These are phyloP conservation scores for Aromia moschata DNA, from an alignment of 2,888 invertebrate species.

Conservation along the genomic window DNA sequence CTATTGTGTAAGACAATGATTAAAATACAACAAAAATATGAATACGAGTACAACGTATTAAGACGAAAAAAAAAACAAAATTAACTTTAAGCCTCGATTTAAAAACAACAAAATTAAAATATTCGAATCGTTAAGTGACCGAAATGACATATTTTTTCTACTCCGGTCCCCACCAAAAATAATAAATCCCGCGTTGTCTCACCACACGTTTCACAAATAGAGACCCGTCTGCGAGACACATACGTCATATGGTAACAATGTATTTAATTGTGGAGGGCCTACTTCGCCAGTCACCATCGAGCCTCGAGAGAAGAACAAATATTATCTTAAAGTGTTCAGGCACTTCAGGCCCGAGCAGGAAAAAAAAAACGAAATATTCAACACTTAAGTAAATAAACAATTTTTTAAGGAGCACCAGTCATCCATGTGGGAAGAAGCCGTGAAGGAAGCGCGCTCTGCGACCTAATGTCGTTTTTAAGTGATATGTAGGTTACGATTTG, in stretches of 20 bases:
- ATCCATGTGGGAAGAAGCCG: conserved; percentile 41
- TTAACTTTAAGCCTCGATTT: too few relatives aligned
- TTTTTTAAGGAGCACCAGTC: conserved; percentile 42
- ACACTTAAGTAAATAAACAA: conserved; percentile 44
- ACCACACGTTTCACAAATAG: conserved; percentile 1
- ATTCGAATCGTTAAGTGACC: too few relatives aligned
- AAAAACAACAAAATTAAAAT: too few relatives aligned
- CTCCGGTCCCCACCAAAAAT: not conserved
- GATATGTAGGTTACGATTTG: conserved; percentile 13
- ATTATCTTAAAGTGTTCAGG: conserved; percentile 44
- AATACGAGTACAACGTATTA: too few relatives aligned
- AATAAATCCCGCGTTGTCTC: not conserved
- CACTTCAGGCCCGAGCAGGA: conserved; percentile 31
- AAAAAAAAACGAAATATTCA: conserved; percentile 33
- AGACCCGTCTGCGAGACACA: not conserved
- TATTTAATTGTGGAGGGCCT: conserved; percentile 49
- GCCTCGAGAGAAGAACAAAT: conserved; percentile 48
- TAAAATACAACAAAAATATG: too few relatives aligned
- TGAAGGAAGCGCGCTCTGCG: not conserved
- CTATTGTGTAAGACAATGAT: too few relatives aligned
- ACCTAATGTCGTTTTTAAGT: not conserved
- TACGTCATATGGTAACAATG: conserved; percentile 41
- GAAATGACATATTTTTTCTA: too few relatives aligned
- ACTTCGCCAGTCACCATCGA: conserved; percentile 44
- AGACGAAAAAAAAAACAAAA: too few relatives aligned